phyloP scores from a whole-genome alignment of 2,797 vertebrate genomes.

The Craterocephalus amniculus region DNA sequence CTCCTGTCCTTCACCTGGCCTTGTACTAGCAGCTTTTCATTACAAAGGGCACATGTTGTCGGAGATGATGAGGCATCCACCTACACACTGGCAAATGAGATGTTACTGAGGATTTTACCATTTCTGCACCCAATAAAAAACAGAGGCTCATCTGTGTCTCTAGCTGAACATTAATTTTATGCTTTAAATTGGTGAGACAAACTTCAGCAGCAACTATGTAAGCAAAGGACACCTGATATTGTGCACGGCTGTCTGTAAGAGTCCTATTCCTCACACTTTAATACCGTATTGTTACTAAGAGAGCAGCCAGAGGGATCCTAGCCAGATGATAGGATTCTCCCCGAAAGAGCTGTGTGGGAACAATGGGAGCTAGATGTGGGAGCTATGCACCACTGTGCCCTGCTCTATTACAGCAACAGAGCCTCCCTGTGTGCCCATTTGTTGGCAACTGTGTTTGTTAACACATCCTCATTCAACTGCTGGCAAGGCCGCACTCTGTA shows the following conservation, averaged over 20 bases:
- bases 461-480: slow-evolving; percentile 58
- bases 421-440: slow-evolving; percentile 25
- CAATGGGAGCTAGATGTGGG: slow-evolving; percentile 20
- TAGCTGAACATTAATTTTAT: background rate
- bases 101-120: slow-evolving; percentile 5
- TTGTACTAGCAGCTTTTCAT: background rate
- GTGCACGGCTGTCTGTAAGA: slow-evolving; percentile 30
- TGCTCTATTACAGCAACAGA: slow-evolving; percentile 30
- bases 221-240: background rate
- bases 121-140: background rate
- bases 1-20: background rate
- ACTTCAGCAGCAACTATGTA: background rate
- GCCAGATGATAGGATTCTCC: slow-evolving; percentile 44
- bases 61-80: background rate
- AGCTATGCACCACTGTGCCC: slow-evolving; percentile 34
- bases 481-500: slow-evolving; percentile 58
- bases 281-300: slow-evolving; percentile 26
- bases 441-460: slow-evolving; percentile 63
- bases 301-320: slow-evolving; percentile 16
- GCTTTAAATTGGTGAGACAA: background rate
- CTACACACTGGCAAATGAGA: background rate
- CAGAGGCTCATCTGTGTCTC: background rate
- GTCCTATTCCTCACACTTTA: slow-evolving; percentile 26
- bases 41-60: slow-evolving; percentile 9
- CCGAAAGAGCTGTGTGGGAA: slow-evolving; percentile 37